These are phyloP conservation scores for Eucera pruinosa DNA, from an alignment of 2,888 invertebrate genomes.

Conservation along the genomic window DNA sequence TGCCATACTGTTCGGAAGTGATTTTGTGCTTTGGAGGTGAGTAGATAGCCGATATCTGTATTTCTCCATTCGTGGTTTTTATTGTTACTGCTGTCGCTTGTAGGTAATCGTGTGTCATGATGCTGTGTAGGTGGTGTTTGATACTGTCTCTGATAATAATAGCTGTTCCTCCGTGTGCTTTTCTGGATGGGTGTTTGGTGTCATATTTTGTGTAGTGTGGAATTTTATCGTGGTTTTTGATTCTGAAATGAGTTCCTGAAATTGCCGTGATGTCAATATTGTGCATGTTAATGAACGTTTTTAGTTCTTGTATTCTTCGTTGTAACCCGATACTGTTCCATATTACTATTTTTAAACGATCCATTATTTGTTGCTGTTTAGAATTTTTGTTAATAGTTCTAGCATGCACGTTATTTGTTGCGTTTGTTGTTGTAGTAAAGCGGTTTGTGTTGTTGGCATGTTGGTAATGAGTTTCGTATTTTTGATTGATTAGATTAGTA, in stretches of 20 bases:
- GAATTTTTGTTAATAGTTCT: too few species aligned
- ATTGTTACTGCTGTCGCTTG: too few species aligned
- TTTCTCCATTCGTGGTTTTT: too few species aligned
- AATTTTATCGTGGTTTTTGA: too few species aligned
- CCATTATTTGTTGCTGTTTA: slow-evolving; percentile 3
- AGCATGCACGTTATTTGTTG: slow-evolving; percentile 27
- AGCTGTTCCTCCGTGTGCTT: too few species aligned
- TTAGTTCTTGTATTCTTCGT: slow-evolving; percentile 4
- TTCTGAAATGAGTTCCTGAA: too few species aligned
- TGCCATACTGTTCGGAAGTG: background rate
- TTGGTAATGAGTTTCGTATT: background rate
- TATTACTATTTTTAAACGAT: background rate
- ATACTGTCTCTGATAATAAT: too few species aligned
- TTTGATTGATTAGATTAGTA: too few species aligned
- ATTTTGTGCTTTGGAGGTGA: background rate
- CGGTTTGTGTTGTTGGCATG: slow-evolving; percentile 18
- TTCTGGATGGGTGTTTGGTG: slow-evolving; percentile 60
- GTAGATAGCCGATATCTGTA: too few species aligned
- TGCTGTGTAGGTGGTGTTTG: slow-evolving; percentile 49
- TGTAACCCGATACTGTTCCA: slow-evolving; percentile 20
- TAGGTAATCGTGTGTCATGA: slow-evolving; percentile 36
- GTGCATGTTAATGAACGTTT: background rate
- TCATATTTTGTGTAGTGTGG: slow-evolving; percentile 46
- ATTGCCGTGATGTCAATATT: too few species aligned
- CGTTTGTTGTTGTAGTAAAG: slow-evolving; percentile 13